phyloP scores from a whole-genome alignment of 2,113 vertebrate genomes.

The Myodes glareolus region DNA sequence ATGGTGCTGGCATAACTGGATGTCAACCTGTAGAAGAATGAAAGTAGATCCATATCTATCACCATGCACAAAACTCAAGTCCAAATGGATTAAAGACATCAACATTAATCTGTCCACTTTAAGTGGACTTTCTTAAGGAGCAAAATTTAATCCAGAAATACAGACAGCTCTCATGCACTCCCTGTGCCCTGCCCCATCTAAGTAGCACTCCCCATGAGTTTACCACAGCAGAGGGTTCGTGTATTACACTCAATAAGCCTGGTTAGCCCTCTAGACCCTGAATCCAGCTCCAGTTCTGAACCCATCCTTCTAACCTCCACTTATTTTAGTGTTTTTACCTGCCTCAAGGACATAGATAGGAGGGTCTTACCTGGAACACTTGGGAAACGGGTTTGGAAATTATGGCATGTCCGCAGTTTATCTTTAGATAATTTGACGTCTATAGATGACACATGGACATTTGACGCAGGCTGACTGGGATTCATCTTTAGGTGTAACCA shows the following conservation, averaged over 20 bases:
- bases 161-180: background rate
- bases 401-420: background rate
- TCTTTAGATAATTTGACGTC: background rate
- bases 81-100: no score
- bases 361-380: background rate
- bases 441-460: background rate
- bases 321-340: background rate
- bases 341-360: background rate
- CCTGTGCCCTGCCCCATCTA: background rate
- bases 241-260: background rate
- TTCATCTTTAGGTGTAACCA: background rate
- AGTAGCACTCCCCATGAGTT: background rate
- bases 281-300: background rate
- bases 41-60: no score
- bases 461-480: background rate
- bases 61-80: no score
- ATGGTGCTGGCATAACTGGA: no score
- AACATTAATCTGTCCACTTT: no score
- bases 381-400: slow-evolving; percentile 6
- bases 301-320: background rate
- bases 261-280: no score
- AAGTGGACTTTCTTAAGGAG: background rate
- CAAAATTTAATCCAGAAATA: background rate
- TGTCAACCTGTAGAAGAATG: no score
- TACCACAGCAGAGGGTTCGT: background rate